These are phyloP conservation scores for Cyphomyrmex costatus DNA, from an alignment of 1,140 invertebrate genomes.

Conservation along the genomic window DNA sequence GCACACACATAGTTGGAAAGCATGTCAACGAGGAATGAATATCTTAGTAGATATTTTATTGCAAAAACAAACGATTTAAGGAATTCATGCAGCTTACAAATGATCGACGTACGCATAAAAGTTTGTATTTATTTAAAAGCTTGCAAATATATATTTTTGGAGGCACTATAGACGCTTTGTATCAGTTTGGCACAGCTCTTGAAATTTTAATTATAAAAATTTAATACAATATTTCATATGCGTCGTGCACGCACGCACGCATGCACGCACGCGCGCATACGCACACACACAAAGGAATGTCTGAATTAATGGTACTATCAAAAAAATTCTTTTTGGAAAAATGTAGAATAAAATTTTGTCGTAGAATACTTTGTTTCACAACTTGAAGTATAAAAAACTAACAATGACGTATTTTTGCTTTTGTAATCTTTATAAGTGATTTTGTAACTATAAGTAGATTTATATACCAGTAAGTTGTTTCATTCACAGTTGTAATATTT, in stretches of 20 bases:
- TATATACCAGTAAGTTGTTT: background rate
- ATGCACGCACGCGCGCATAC: background rate
- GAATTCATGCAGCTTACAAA: constrained; percentile 30
- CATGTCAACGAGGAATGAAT: constrained; percentile 29
- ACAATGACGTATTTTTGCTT: background rate
- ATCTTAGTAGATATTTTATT: constrained; percentile 49
- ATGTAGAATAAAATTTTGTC: background rate
- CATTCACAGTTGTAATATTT: background rate
- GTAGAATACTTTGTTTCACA: background rate
- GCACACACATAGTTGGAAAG: constrained; percentile 46
- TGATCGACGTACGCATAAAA: constrained; percentile 34
- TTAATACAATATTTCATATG: background rate
- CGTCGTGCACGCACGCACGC: background rate
- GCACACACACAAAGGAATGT: background rate
- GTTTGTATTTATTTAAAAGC: constrained; percentile 13
- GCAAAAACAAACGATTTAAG: constrained; percentile 37
- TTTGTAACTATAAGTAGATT: background rate
- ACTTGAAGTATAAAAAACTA: background rate
- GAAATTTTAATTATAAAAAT: constrained; percentile 7
- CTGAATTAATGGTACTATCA: background rate
- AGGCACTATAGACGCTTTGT: constrained; percentile 34
- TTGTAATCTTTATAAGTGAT: background rate
- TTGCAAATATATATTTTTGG: constrained; percentile 34
- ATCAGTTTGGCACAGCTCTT: constrained; percentile 9
- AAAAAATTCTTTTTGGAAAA: background rate